phyloP scores from a whole-genome alignment of 2,888 invertebrate genomes.

The Opisthograptis luteolata region DNA sequence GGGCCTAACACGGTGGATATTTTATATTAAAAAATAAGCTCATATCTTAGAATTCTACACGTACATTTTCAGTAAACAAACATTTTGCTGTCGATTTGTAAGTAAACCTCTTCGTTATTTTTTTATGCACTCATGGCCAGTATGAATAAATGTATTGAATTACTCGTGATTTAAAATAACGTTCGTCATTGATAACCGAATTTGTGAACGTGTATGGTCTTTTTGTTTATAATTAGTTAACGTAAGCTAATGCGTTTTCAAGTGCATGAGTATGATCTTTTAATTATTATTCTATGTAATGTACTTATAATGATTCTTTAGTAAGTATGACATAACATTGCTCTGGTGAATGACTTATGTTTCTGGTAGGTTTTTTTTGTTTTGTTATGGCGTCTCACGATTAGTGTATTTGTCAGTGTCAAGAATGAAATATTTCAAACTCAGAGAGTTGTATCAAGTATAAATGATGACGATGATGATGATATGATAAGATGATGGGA shows the following conservation, averaged over 20 bases:
- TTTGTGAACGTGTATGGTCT: not conserved
- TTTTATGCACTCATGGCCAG: conserved; percentile 5
- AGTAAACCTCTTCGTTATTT: not conserved
- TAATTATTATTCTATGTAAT: not conserved
- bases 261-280: conserved; percentile 7
- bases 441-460: no score
- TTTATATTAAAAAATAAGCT: no score
- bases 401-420: no score
- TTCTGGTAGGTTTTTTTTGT: no score
- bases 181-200: conserved; percentile 1
- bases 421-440: no score
- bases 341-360: no score
- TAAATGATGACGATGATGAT: no score
- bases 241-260: conserved; percentile 7
- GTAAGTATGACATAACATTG: no score
- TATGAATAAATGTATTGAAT: not conserved
- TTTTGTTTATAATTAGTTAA: conserved; percentile 11
- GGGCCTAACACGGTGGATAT: conserved; percentile 7
- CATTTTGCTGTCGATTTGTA: not conserved
- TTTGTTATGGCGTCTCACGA: no score
- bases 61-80: not conserved
- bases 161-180: conserved; percentile 7
- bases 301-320: not conserved
- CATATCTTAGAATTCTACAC: no score
- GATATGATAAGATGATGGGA: no score